phyloP scores from a whole-genome alignment of 2,797 vertebrate species.

The Alfaro cultratus region DNA sequence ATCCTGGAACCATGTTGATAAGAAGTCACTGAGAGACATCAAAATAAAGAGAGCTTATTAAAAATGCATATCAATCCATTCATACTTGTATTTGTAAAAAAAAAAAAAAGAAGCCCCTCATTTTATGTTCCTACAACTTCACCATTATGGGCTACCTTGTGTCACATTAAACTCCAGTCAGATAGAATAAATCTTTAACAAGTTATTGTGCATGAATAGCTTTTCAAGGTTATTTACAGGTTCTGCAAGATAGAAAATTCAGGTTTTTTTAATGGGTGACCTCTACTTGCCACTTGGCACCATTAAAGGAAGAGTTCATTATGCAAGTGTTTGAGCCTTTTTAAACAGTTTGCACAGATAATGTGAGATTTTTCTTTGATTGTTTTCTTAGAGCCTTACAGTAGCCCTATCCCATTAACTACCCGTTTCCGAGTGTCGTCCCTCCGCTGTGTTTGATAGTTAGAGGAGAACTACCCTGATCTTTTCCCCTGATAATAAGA shows the following conservation, averaged over 20 bases:
- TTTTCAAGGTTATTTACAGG: not conserved
- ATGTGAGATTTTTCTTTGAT: not conserved
- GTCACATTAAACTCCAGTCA: not conserved
- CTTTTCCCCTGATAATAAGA: not conserved
- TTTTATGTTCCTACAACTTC: not conserved
- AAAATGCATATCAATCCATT: not conserved
- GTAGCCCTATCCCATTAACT: not conserved
- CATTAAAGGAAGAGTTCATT: not conserved
- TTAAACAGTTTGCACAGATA: not conserved
- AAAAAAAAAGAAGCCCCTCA: not conserved
- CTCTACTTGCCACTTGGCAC: not conserved
- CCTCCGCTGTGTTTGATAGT: not conserved
- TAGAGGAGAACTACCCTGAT: not conserved
- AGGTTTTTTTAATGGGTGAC: not conserved
- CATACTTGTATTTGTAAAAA: not conserved
- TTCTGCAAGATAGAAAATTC: not conserved
- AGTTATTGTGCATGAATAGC: not conserved
- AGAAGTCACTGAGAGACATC: not conserved
- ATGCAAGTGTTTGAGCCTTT: not conserved
- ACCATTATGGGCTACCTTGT: not conserved
- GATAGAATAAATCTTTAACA: not conserved
- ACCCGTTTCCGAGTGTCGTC: not conserved
- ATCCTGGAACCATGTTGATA: not conserved
- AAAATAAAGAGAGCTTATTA: not conserved
- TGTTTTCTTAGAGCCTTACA: not conserved